These are phyloP conservation scores for Himalopsyche japonica DNA, from an alignment of 2,888 invertebrate genomes.

Conservation along the genomic window DNA sequence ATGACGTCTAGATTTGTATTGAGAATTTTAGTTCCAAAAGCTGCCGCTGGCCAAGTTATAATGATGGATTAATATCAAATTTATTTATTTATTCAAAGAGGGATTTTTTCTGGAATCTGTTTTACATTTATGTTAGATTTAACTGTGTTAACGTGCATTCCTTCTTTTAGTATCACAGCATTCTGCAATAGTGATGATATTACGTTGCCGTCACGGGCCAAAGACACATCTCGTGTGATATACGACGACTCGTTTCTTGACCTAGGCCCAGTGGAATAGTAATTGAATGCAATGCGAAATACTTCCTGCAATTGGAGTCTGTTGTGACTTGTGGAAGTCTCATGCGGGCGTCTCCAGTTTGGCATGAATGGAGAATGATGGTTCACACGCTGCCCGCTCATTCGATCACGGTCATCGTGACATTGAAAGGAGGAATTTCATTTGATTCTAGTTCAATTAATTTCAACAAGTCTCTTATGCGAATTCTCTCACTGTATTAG, in stretches of 20 bases:
- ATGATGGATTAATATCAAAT: no score
- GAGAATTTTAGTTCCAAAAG: no score
- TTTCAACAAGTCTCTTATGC: background rate
- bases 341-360: background rate
- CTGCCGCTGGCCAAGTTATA: no score
- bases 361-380: background rate
- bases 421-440: background rate
- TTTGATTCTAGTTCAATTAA: background rate
- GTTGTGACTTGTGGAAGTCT: no score
- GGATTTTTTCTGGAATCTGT: background rate
- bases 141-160: background rate
- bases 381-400: background rate
- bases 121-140: background rate
- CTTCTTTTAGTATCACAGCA: background rate
- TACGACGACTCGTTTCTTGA: background rate
- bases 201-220: background rate
- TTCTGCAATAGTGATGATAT: no score
- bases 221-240: background rate
- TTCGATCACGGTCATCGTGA: background rate
- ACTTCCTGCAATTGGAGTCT: background rate
- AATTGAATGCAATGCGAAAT: background rate
- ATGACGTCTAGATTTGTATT: no score
- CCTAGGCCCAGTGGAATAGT: background rate
- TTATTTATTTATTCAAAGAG: background rate
- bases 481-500: background rate